These are phyloP conservation scores for Graphium colonna DNA, from an alignment of 2,888 invertebrate genomes.

Conservation along the genomic window DNA sequence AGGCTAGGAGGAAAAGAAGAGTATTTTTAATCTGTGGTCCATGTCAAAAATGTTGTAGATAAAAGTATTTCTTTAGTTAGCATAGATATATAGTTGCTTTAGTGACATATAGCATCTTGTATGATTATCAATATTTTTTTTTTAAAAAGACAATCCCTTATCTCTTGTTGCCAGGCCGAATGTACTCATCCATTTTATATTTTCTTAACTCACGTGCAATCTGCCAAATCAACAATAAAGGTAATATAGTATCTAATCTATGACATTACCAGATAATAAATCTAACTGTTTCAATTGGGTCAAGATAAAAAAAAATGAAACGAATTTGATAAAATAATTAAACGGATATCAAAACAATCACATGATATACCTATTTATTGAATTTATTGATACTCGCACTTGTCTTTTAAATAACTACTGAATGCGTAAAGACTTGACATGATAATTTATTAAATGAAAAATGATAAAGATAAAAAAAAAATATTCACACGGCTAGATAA, in stretches of 20 bases:
- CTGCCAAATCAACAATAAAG: too few relatives aligned
- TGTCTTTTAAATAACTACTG: too few relatives aligned
- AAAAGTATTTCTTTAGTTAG: background rate
- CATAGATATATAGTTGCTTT: background rate
- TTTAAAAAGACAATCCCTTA: background rate
- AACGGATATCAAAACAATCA: background rate
- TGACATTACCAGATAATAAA: constrained; percentile 1
- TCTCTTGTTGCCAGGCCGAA: background rate
- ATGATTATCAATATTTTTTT: background rate
- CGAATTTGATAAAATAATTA: background rate
- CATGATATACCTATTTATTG: background rate
- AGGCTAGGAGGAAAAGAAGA: too few relatives aligned
- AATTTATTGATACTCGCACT: too few relatives aligned
- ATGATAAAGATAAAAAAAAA: too few relatives aligned
- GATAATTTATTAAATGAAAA: too few relatives aligned
- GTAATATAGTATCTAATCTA: constrained; percentile 2
- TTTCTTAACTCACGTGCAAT: background rate
- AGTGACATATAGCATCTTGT: too few relatives aligned
- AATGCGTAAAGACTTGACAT: too few relatives aligned
- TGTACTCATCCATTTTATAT: background rate
- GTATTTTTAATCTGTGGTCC: too few relatives aligned
- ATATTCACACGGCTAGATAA: too few relatives aligned
- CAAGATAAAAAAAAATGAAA: constrained; percentile 1
- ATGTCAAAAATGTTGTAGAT: too few relatives aligned
- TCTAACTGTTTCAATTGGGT: constrained; percentile 5